Evolutionary conservation across 2,888 invertebrate species (phyloP), one percentile per base, ranked within the genome.

Genomic region (Rotaria macrura): DNA sequence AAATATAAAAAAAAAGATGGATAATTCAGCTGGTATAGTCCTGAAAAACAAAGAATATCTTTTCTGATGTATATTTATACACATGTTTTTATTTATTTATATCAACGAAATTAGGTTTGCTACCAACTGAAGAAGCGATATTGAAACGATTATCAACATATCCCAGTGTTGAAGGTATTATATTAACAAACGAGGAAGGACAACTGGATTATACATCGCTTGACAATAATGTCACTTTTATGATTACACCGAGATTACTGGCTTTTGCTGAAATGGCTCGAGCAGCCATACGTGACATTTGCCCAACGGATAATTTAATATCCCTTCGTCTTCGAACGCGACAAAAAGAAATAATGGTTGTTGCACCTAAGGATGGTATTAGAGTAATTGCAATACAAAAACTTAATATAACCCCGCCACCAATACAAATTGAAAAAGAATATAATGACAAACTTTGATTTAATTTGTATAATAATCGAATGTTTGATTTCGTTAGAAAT

Each of bases 251-350:
- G 5, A 79, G 43, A 43, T n/a, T 79, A 79, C 43, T 79, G 25
- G 79, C 40, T 7, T 79, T 79, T 43, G 79, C 79, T 79, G 79
- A 79, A 79, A 79, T 79, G 79, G 40, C 43, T 43, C 79, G 79
- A 40, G 40, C 79, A 79, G 79, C 79, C 1, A 79, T 79, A 25
- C 79, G 79, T 14, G 79, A 79, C 43, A 2, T 79, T 12, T 25
- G 43, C 43, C 79, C 79, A 79, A 79, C 79, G n/a, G 43, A 79
- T 79, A 79, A 40, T 43, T 79, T 79, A 79, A 25, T 79, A 25
- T 43, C 79, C 3, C 43, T 79, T 79, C 79, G 79, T 43, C 43
- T 79, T n/a, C 79, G 79, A 40, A 79, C 79, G n/a, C 23, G 38
- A 79, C 43, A 43, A 43, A 79, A 79, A 79, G 79, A 79, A 43